Percentiles rank a stretch among this genome's conserved stretches.
These are phyloP conservation scores for Macquaria ambigua DNA, from an alignment of 2,113 vertebrate species.

Conservation along the genomic window DNA sequence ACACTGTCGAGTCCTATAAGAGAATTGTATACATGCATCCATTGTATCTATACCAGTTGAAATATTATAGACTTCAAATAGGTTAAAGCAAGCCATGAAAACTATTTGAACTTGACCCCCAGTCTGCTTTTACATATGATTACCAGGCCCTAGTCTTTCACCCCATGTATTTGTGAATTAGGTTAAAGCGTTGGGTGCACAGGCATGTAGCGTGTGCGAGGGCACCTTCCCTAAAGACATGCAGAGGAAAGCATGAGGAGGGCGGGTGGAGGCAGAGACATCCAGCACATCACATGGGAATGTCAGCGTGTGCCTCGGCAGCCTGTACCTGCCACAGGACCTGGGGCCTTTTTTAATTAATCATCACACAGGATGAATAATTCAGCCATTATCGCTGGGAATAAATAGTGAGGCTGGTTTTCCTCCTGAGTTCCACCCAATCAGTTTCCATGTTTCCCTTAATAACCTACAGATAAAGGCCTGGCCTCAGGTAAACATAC, in stretches of 20 bases:
- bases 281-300: conserved; percentile 79
- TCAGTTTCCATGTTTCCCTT: conserved; percentile 72
- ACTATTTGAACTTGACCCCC: conserved; percentile 28
- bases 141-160: conserved; percentile 41
- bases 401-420: conserved; percentile 80
- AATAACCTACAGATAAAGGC: conserved; percentile 67
- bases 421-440: conserved; percentile 70
- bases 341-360: conserved; percentile 87
- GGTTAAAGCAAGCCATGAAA: conserved; percentile 15
- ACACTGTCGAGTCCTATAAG: background rate
- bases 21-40: background rate
- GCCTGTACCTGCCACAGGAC: conserved; percentile 85
- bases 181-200: conserved; percentile 65
- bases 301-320: conserved; percentile 79
- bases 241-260: conserved; percentile 55
- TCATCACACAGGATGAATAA: conserved; percentile 86
- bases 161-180: conserved; percentile 58
- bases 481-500: conserved; percentile 46
- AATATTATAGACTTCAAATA: background rate
- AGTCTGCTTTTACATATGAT: conserved; percentile 28
- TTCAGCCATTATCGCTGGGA: conserved; percentile 83
- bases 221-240: conserved; percentile 62
- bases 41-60: background rate
- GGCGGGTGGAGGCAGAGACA: conserved; percentile 57
- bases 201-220: conserved; percentile 53